A percentile compares a stretch with the other conserved stretches of the same genome.
Evolutionary conservation across 2,888 invertebrate species (phyloP).

Genomic region (Parthenolecanium corni): DNA sequence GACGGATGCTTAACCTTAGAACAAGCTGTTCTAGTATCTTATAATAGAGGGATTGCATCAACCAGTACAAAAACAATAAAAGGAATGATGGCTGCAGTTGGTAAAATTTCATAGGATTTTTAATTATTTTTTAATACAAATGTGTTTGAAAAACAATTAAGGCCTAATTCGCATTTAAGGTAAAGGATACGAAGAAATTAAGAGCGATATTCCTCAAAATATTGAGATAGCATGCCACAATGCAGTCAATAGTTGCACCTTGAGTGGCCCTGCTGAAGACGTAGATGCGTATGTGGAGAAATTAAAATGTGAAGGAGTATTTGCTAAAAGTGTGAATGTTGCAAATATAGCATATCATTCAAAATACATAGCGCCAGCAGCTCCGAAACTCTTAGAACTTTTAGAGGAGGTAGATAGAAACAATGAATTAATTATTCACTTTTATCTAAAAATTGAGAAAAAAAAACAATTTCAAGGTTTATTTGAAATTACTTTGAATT

Average conservation of each 20-base stretch:
- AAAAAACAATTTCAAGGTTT: no score
- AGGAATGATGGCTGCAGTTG: conserved; percentile 47
- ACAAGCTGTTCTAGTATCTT: conserved; percentile 49
- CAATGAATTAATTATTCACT: no score
- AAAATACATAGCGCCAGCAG: conserved; percentile 39
- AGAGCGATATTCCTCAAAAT: conserved; percentile 55
- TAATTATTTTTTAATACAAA: no score
- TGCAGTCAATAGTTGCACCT: conserved; percentile 67
- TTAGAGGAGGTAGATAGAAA: conserved; percentile 40
- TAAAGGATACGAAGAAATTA: conserved; percentile 41
- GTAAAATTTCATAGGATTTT: no score
- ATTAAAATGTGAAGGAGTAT: conserved; percentile 38
- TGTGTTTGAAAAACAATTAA: no score
- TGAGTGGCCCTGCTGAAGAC: conserved; percentile 68
- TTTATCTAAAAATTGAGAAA: no score
- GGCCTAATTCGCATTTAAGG: conserved; percentile 45
- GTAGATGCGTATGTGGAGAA: conserved; percentile 47
- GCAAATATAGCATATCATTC: conserved; percentile 36
- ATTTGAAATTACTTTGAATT: no score
- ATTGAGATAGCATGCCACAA: conserved; percentile 84
- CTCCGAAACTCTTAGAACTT: conserved; percentile 40
- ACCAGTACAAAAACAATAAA: conserved; percentile 38
- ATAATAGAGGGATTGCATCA: conserved; percentile 44
- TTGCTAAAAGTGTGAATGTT: conserved; percentile 35
- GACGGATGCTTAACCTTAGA: conserved; percentile 50